These are phyloP conservation scores for Sthenelais limicola DNA, from an alignment of 2,888 invertebrate species.

Conservation along the genomic window DNA sequence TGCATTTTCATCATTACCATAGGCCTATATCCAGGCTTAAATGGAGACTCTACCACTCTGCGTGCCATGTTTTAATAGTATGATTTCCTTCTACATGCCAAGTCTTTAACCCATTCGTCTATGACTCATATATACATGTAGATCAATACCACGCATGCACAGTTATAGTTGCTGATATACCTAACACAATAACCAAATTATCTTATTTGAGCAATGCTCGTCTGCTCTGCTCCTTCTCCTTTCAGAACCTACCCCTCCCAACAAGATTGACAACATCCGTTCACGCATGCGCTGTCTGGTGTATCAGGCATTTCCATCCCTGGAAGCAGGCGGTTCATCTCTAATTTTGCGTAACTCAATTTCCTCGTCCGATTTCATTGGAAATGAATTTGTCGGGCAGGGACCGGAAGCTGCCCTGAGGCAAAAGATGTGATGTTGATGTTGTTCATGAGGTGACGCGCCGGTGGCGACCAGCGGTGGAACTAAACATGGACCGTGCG, in stretches of 20 bases:
- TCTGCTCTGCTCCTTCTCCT: conserved; percentile 10
- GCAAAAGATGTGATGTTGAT: not conserved
- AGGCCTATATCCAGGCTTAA: no score
- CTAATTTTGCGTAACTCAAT: conserved; percentile 13
- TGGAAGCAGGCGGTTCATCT: not conserved
- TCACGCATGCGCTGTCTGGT: not conserved
- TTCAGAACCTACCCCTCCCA: not conserved
- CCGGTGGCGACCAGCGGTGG: conserved; percentile 6
- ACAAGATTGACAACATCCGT: not conserved
- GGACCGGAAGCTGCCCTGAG: not conserved
- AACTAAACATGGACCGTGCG: conserved; percentile 29
- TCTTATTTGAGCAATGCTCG: no score
- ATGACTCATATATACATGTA: no score
- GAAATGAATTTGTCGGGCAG: conserved; percentile 33
- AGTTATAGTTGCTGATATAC: no score
- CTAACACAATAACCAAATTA: no score
- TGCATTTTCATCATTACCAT: no score
- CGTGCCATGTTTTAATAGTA: no score
- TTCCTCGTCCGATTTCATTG: conserved; percentile 33
- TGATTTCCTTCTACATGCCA: no score
- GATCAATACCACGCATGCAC: no score
- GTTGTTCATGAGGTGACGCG: conserved; percentile 19
- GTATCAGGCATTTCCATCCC: conserved; percentile 12
- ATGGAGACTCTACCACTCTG: no score
- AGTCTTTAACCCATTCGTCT: no score